A percentile compares a stretch with the other conserved stretches of the same genome.
These are phyloP conservation scores for Scophthalmus maximus DNA, from an alignment of 2,113 vertebrate genomes.

Conservation along the genomic window DNA sequence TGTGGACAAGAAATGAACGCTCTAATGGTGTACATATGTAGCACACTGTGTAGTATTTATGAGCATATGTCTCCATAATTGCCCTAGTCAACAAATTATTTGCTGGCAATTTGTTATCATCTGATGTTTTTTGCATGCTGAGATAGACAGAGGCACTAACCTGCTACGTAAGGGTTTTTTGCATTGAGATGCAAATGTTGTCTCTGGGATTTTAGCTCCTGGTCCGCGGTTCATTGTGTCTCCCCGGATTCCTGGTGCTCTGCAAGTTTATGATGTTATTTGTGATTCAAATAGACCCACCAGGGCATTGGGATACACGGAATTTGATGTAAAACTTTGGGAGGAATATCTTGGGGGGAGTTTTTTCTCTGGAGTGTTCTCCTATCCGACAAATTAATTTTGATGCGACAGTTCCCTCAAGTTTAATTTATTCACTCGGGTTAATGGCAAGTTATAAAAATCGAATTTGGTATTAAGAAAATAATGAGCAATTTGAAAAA, in stretches of 20 bases:
- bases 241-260: constrained; percentile 52
- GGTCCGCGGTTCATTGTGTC: constrained; percentile 64
- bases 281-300: constrained; percentile 65
- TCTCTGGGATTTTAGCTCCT: constrained; percentile 56
- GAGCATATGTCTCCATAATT: constrained; percentile 30
- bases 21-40: neutral
- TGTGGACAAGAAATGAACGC: constrained; percentile 4
- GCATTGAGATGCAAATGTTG: constrained; percentile 75
- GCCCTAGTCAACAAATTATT: constrained; percentile 49
- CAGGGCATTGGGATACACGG: constrained; percentile 30
- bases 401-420: constrained; percentile 23
- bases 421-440: constrained; percentile 26
- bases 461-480: constrained; percentile 63
- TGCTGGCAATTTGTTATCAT: constrained; percentile 41
- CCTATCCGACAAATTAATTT: constrained; percentile 25
- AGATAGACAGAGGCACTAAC: constrained; percentile 49
- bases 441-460: constrained; percentile 52
- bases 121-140: constrained; percentile 53
- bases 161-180: constrained; percentile 60
- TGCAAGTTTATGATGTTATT: constrained; percentile 70
- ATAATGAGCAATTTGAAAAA: constrained; percentile 53
- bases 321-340: constrained; percentile 38
- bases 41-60: too few species aligned
- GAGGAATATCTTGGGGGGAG: neutral
- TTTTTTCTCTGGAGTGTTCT: constrained; percentile 1